phyloP scores from a whole-genome alignment of 2,888 invertebrate species.

The Lasioglossum villosulum region DNA sequence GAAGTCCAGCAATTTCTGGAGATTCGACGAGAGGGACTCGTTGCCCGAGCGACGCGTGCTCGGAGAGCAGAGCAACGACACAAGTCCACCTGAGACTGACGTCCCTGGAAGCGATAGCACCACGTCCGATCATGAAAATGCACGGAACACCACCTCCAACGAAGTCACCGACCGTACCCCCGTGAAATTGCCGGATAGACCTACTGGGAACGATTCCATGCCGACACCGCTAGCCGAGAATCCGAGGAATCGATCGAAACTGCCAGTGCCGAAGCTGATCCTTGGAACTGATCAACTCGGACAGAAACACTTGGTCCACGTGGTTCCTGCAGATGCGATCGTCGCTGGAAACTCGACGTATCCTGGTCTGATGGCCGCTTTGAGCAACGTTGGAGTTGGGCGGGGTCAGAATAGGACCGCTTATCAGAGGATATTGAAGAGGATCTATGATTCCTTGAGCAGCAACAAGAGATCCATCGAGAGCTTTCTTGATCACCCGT shows the following conservation, averaged over 20 bases:
- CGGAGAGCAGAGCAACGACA: neutral
- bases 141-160: neutral
- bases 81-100: neutral
- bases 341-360: conserved; percentile 5
- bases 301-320: conserved; percentile 76
- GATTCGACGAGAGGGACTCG: conserved; percentile 34
- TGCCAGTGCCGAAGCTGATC: conserved; percentile 68
- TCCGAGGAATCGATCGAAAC: conserved; percentile 13
- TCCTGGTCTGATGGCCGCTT: neutral
- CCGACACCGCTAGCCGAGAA: neutral
- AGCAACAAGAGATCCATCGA: conserved; percentile 72
- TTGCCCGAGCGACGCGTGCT: neutral
- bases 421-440: conserved; percentile 65
- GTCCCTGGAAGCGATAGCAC: neutral
- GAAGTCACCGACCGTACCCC: conserved; percentile 1
- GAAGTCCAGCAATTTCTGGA: conserved; percentile 29
- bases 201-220: neutral
- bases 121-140: neutral
- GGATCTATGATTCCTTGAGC: conserved; percentile 71
- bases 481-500: conserved; percentile 63
- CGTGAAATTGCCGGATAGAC: neutral
- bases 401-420: conserved; percentile 33
- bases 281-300: conserved; percentile 76
- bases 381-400: neutral
- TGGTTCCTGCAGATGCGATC: conserved; percentile 66